A percentile compares a stretch with the other conserved stretches of the same genome.
Evolutionary conservation across 1,140 invertebrate genomes (phyloP).

Genomic region (Papilio dardanus): DNA sequence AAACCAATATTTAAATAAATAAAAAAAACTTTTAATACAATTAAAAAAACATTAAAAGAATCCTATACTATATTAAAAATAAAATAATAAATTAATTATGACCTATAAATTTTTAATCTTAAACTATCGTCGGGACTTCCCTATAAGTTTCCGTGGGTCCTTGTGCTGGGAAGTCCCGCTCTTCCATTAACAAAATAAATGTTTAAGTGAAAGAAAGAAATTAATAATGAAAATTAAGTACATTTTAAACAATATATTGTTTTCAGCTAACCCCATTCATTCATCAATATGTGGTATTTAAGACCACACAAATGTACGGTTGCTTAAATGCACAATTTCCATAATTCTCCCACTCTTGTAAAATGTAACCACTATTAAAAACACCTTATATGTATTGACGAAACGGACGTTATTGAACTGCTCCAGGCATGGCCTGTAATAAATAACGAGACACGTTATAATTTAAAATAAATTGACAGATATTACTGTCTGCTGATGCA

Average conservation of each 20-base stretch:
- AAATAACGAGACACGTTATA: constrained; percentile 9
- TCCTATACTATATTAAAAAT: background rate
- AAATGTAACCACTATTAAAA: background rate
- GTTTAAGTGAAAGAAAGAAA: no score
- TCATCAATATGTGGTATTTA: background rate
- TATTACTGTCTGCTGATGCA: no score
- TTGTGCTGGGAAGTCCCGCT: no score
- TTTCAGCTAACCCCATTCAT: background rate
- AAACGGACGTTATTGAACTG: background rate
- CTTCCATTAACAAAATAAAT: no score
- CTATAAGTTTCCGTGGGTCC: no score
- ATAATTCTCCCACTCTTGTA: background rate
- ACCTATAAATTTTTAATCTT: no score
- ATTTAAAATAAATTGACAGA: constrained; percentile 19
- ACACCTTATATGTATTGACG: background rate
- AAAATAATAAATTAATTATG: no score
- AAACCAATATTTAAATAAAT: background rate
- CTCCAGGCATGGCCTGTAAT: background rate
- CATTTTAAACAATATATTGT: no score
- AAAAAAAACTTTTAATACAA: background rate
- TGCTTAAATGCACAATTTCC: background rate
- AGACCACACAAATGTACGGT: background rate
- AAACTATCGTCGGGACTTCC: no score
- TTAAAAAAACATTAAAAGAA: background rate
- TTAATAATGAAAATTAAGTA: no score